Percentiles rank a stretch among this genome's conserved stretches.
phyloP scores from a whole-genome alignment of 2,888 invertebrate species.

The Calliphora vomitoria region DNA sequence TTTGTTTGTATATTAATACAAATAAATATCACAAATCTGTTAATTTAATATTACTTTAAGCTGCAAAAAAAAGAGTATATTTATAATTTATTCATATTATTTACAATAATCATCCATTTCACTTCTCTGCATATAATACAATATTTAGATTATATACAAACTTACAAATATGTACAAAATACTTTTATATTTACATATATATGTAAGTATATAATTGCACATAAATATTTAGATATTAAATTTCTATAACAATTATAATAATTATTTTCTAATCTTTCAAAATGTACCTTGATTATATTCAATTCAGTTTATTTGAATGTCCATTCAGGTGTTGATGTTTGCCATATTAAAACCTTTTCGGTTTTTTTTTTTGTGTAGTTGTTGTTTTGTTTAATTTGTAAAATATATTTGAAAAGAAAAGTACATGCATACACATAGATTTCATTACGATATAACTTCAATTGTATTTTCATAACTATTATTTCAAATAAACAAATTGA shows the following conservation, averaged over 20 bases:
- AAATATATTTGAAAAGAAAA: slow-evolving; percentile 59
- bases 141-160: background rate
- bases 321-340: slow-evolving; percentile 82
- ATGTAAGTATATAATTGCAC: background rate
- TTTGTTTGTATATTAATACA: slow-evolving; percentile 9
- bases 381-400: slow-evolving; percentile 40
- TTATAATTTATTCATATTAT: slow-evolving; percentile 24
- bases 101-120: slow-evolving; percentile 29
- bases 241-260: slow-evolving; percentile 30
- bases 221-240: background rate
- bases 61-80: slow-evolving; percentile 6
- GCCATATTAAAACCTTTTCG: slow-evolving; percentile 81
- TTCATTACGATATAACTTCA: slow-evolving; percentile 58
- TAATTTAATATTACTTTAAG: slow-evolving; percentile 26
- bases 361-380: slow-evolving; percentile 3
- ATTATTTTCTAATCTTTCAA: slow-evolving; percentile 49
- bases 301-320: slow-evolving; percentile 80
- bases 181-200: background rate
- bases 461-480: slow-evolving; percentile 37
- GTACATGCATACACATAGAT: slow-evolving; percentile 64
- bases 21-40: slow-evolving; percentile 29
- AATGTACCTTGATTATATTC: slow-evolving; percentile 62
- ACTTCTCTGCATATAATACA: background rate
- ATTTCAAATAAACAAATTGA: slow-evolving; percentile 48
- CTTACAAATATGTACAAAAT: background rate